These are phyloP conservation scores for Aulostomus chinensis DNA, from an alignment of 2,797 vertebrate species.

Conservation along the genomic window DNA sequence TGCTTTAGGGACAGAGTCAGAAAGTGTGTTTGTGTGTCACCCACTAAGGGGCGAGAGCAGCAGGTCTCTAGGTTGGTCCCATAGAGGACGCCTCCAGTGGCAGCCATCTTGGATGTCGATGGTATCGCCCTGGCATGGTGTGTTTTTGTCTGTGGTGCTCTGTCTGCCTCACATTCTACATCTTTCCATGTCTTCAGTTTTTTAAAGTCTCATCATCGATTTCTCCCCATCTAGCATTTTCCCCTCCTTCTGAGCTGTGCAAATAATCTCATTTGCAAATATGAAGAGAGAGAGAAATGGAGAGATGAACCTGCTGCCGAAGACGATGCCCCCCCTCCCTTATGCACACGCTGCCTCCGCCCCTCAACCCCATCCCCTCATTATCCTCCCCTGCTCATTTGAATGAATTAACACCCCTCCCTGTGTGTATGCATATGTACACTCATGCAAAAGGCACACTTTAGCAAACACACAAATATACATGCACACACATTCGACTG, in stretches of 20 bases:
- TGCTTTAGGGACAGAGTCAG: constrained; percentile 12
- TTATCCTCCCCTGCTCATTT: constrained; percentile 81
- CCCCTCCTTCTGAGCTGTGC: constrained; percentile 42
- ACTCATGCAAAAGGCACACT: constrained; percentile 31
- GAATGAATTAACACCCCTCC: constrained; percentile 85
- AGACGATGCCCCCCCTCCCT: constrained; percentile 53
- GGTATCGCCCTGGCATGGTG: constrained; percentile 63
- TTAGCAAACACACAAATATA: constrained; percentile 20
- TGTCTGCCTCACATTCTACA: constrained; percentile 45
- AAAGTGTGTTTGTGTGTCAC: constrained; percentile 49
- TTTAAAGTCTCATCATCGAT: constrained; percentile 11
- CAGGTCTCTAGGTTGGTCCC: constrained; percentile 58
- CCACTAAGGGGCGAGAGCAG: constrained; percentile 23
- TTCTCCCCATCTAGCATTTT: neutral
- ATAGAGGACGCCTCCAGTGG: constrained; percentile 61
- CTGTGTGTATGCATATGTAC: constrained; percentile 49
- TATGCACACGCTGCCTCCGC: constrained; percentile 40
- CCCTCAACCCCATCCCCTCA: constrained; percentile 68
- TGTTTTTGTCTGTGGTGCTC: constrained; percentile 56
- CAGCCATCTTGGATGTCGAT: constrained; percentile 77
- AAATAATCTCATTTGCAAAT: constrained; percentile 65
- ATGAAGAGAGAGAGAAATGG: constrained; percentile 16
- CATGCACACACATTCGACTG: constrained; percentile 6
- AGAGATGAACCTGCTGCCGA: constrained; percentile 65
- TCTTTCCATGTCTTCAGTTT: constrained; percentile 17